These are phyloP conservation scores for Agrochola lychnidis DNA, from an alignment of 2,888 invertebrate species.

Conservation along the genomic window DNA sequence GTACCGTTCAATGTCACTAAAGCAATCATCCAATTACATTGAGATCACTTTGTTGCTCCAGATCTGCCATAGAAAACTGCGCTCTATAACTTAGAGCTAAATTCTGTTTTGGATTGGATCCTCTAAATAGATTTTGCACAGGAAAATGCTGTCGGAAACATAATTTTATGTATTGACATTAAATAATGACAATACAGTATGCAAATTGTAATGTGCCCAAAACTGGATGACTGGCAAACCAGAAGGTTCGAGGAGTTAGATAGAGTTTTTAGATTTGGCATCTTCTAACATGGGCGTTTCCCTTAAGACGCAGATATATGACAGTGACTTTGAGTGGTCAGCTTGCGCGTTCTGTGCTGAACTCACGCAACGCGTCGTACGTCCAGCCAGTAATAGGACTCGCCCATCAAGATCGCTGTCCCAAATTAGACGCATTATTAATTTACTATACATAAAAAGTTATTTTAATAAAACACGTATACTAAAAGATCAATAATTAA, in stretches of 20 bases:
- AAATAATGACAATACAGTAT: conserved; percentile 30
- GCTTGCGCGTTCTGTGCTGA: no score
- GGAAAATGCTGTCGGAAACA: conserved; percentile 50
- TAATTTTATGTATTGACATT: conserved; percentile 47
- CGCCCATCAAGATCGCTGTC: no score
- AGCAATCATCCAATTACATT: conserved; percentile 77
- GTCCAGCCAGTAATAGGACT: no score
- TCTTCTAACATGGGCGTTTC: neutral
- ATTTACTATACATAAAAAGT: no score
- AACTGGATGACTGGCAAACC: neutral
- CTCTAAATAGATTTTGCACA: conserved; percentile 34
- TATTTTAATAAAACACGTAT: no score
- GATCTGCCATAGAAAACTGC: conserved; percentile 57
- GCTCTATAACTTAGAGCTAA: conserved; percentile 24
- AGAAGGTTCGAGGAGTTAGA: neutral
- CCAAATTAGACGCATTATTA: no score
- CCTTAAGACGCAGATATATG: no score
- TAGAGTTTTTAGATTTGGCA: neutral
- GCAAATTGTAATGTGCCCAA: conserved; percentile 14
- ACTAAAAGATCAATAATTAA: no score
- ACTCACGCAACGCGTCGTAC: no score
- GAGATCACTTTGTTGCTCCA: conserved; percentile 58
- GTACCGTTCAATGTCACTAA: conserved; percentile 72
- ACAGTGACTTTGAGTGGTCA: no score
- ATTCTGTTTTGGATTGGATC: conserved; percentile 4